Evolutionary conservation across 2,113 vertebrate genomes (phyloP).

Genomic region (Saguinus imperator): DNA sequence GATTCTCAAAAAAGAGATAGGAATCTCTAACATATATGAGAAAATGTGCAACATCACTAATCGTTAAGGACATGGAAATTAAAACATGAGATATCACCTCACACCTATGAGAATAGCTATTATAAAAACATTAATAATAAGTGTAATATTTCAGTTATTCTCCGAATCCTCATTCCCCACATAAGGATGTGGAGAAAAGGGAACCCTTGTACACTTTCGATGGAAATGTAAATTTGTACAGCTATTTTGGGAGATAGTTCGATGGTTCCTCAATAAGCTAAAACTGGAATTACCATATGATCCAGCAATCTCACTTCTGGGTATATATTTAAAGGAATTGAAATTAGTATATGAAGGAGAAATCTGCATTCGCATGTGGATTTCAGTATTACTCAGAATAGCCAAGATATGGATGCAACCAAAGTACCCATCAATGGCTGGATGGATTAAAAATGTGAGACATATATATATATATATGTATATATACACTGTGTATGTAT

Average conservation of each 20-base stretch:
- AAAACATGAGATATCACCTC: not conserved
- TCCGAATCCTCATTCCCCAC: too few species aligned
- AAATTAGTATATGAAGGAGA: not conserved
- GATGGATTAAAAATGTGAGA: not conserved
- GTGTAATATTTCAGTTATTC: not conserved
- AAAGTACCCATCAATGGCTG: not conserved
- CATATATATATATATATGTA: not conserved
- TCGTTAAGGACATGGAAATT: not conserved
- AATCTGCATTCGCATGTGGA: not conserved
- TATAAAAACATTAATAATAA: not conserved
- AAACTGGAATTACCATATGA: not conserved
- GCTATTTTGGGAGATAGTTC: not conserved
- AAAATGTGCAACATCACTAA: not conserved
- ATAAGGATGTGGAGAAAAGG: not conserved
- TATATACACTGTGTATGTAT: too few species aligned
- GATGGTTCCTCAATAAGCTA: not conserved
- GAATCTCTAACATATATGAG: not conserved
- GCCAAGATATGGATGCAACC: not conserved
- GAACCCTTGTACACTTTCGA: not conserved
- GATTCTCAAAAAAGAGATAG: not conserved
- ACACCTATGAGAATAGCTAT: not conserved
- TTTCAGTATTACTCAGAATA: not conserved
- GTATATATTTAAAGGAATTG: not conserved
- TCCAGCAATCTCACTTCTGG: not conserved
- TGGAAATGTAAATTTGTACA: not conserved